Evolutionary conservation across 2,888 invertebrate genomes (phyloP), one percentile per base, ranked within the genome.

Genomic region (Pocota personata): DNA sequence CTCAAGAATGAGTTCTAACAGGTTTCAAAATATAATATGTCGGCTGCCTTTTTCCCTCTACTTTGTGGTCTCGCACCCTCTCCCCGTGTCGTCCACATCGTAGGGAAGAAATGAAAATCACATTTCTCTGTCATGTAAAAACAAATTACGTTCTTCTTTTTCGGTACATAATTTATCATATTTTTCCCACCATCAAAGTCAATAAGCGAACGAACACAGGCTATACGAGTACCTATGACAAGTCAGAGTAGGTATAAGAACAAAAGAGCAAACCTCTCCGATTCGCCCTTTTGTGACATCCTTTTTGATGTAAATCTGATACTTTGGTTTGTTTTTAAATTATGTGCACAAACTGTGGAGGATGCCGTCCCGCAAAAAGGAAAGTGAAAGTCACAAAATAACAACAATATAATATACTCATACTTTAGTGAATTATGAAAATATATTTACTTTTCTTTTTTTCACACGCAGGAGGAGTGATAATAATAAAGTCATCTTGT

Each of bases 231-330:
- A 24, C n/a, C n/a, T 24, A 24, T 24, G 24, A 24, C 24, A 24
- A 30, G 5, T 1, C 3, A 58, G 27, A 30, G 40, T n/a, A n/a
- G n/a, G n/a, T 43, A 14, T n/a, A 14, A 35, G 21, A 21, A 73
- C 67, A 73, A 83, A 73, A 73, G 73, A 62, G 40, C 78, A 75
- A 52, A 37, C n/a, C 69, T 72, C 35, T 50, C 30, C 14, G 62
- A 64, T 57, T 75, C 40, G 75, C 75, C 69, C 69, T 71, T 69
- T 84, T 69, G 14, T 40, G 43, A 37, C 66, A 84, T 84, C 84
- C 79, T 69, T 71, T 75, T 58, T 71, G 76, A 84, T 84, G 84
- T 79, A 80, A 80, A 84, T 76, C 57, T 80, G 75, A 80, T 71
- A 72, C 55, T 52, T 71, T 64, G 48, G 79, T 40, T 58, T 67